A percentile compares a stretch with the other conserved stretches of the same genome.
These are phyloP conservation scores for Sphaerophoria taeniata DNA, from an alignment of 2,888 invertebrate species.

Conservation along the genomic window DNA sequence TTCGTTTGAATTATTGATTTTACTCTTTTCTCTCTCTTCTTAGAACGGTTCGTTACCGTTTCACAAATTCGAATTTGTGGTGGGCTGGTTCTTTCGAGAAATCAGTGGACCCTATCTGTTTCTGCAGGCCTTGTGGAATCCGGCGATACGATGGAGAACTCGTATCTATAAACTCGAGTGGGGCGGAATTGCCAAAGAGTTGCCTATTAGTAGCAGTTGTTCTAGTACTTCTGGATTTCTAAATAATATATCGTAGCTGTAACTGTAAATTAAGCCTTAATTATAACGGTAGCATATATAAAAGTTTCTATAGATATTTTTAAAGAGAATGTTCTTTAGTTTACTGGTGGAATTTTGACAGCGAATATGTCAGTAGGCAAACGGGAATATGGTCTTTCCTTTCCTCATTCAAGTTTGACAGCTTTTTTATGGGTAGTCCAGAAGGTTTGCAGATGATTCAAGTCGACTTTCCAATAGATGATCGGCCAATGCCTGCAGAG, in stretches of 20 bases:
- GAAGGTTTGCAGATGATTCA: no score
- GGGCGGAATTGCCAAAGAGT: conserved; percentile 97
- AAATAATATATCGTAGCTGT: conserved; percentile 65
- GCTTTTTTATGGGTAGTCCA: no score
- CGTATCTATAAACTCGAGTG: conserved; percentile 95
- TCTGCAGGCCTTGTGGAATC: conserved; percentile 92
- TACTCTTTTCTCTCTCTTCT: conserved; percentile 73
- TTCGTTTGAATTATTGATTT: not conserved
- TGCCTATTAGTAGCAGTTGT: conserved; percentile 86
- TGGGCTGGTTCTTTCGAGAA: conserved; percentile 98
- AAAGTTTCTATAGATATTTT: not conserved
- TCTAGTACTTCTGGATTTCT: conserved; percentile 81
- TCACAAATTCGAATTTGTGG: conserved; percentile 96
- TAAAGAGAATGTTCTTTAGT: not conserved
- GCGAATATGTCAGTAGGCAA: no score
- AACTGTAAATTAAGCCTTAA: conserved; percentile 21
- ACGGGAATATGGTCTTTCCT: no score
- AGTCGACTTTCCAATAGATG: no score
- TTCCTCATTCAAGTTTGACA: no score
- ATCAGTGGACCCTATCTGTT: conserved; percentile 94
- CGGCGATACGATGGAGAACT: conserved; percentile 96
- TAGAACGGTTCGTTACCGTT: conserved; percentile 96
- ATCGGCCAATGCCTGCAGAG: no score
- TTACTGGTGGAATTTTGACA: no score
- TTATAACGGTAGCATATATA: conserved; percentile 12